These are phyloP conservation scores for Ectemnius lituratus DNA, from an alignment of 2,888 invertebrate genomes.

Conservation along the genomic window DNA sequence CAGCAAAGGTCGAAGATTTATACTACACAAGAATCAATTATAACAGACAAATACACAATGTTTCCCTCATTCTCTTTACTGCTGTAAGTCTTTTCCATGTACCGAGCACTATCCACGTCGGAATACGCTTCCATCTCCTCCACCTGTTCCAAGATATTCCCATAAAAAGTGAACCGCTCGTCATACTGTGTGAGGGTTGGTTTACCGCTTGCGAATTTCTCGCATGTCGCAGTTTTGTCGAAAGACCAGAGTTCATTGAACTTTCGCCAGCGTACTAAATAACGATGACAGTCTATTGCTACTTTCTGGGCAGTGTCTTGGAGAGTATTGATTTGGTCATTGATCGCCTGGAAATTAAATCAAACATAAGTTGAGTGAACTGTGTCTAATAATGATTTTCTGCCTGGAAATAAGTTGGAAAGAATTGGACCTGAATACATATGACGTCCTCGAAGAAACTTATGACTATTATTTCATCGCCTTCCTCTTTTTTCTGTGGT, in stretches of 20 bases:
- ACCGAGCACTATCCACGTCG: slow-evolving; percentile 84
- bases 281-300: slow-evolving; percentile 83
- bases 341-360: slow-evolving; percentile 79
- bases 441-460: slow-evolving; percentile 89
- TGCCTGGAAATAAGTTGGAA: too few species aligned
- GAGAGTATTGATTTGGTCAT: slow-evolving; percentile 83
- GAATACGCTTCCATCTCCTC: slow-evolving; percentile 81
- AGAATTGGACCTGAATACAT: slow-evolving; percentile 79
- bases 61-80: neutral
- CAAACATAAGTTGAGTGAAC: too few species aligned
- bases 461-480: slow-evolving; percentile 83
- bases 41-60: too few species aligned
- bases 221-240: slow-evolving; percentile 86
- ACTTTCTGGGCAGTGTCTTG: slow-evolving; percentile 84
- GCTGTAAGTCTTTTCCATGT: slow-evolving; percentile 3
- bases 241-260: slow-evolving; percentile 88
- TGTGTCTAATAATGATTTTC: too few species aligned
- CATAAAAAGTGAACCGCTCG: slow-evolving; percentile 91
- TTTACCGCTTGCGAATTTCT: slow-evolving; percentile 86
- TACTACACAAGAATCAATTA: slow-evolving; percentile 63
- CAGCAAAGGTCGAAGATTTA: slow-evolving; percentile 87
- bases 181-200: slow-evolving; percentile 85
- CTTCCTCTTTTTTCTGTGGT: slow-evolving; percentile 81
- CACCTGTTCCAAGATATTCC: slow-evolving; percentile 85
- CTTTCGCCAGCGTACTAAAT: slow-evolving; percentile 85